Conservation (phyloP, 2,797 vertebrate genomes). For the Chaetodon trifasciatus region DNA sequence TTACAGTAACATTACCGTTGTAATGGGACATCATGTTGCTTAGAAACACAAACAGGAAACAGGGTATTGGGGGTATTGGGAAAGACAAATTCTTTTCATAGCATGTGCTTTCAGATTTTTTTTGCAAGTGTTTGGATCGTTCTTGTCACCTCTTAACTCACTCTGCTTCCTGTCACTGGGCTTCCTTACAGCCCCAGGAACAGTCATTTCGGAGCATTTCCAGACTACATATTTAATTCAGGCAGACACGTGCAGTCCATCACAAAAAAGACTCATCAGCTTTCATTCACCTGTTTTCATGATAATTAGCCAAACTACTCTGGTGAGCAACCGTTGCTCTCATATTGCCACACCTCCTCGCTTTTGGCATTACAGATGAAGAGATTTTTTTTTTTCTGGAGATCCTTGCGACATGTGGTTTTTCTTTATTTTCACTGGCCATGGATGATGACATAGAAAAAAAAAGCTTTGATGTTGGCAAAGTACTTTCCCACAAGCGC, state of each 20-base stretch:
- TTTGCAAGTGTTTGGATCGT: slow-evolving; percentile 29
- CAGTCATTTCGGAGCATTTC: background rate
- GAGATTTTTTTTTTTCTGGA: slow-evolving; percentile 12
- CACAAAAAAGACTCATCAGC: background rate
- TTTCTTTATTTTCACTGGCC: slow-evolving; percentile 66
- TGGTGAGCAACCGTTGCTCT: background rate
- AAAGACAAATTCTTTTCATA: slow-evolving; percentile 28
- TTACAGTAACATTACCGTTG: slow-evolving; percentile 21
- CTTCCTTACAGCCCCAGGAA: background rate
- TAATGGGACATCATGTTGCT: slow-evolving; percentile 42
- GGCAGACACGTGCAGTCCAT: background rate
- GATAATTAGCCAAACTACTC: background rate
- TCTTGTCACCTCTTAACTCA: slow-evolving; percentile 40
- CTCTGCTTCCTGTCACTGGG: slow-evolving; percentile 16
- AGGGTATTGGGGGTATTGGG: slow-evolving; percentile 23
- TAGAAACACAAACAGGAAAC: slow-evolving; percentile 59
- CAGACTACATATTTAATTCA: slow-evolving; percentile 7
- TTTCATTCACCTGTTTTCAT: background rate
- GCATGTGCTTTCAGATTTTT: slow-evolving; percentile 22
- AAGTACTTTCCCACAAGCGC: slow-evolving; percentile 55
- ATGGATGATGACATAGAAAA: slow-evolving; percentile 39
- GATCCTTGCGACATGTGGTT: slow-evolving; percentile 40
- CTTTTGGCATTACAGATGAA: slow-evolving; percentile 9
- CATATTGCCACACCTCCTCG: background rate
- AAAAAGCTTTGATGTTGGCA: slow-evolving; percentile 53